Conservation (phyloP, 2,113 vertebrate genomes). For the Oreotrochilus melanogaster region DNA sequence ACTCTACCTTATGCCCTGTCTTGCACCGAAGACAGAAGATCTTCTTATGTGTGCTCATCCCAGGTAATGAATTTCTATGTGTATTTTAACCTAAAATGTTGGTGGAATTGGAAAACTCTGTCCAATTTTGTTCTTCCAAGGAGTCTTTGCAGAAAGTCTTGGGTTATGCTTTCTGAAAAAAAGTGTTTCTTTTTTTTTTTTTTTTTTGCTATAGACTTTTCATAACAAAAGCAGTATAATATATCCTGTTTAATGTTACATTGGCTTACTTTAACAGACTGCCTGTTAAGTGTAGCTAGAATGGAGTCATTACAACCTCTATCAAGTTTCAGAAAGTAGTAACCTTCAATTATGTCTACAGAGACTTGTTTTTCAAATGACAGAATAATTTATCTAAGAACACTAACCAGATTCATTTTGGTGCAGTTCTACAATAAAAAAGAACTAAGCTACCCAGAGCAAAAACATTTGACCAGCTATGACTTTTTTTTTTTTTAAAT, state of each 20-base stretch:
- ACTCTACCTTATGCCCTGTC: rapidly evolving
- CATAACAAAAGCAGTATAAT: slow-evolving; percentile 65
- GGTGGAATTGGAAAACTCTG: background rate
- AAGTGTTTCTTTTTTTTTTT: background rate
- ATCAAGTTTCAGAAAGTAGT: slow-evolving; percentile 77
- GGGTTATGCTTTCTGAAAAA: background rate
- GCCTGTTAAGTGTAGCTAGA: slow-evolving; percentile 43
- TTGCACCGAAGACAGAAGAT: background rate
- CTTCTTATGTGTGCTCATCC: rapidly evolving
- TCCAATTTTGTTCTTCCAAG: background rate
- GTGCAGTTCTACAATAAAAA: slow-evolving; percentile 38
- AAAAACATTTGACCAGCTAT: slow-evolving; percentile 11
- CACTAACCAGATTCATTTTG: slow-evolving; percentile 73
- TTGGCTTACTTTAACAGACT: slow-evolving; percentile 49
- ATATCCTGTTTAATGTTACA: slow-evolving; percentile 62
- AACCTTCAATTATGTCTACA: slow-evolving; percentile 77
- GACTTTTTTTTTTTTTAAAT: background rate
- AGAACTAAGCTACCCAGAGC: background rate
- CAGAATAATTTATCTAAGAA: slow-evolving; percentile 79
- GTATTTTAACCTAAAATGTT: background rate
- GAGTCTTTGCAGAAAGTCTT: background rate
- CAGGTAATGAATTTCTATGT: background rate
- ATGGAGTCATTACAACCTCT: slow-evolving; percentile 68
- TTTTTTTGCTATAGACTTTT: background rate
- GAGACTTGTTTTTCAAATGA: slow-evolving; percentile 77